Percentiles rank a stretch among this genome's conserved stretches.
Evolutionary conservation across 2,888 invertebrate species (phyloP).

Genomic region (Andrena haemorrhoa): DNA sequence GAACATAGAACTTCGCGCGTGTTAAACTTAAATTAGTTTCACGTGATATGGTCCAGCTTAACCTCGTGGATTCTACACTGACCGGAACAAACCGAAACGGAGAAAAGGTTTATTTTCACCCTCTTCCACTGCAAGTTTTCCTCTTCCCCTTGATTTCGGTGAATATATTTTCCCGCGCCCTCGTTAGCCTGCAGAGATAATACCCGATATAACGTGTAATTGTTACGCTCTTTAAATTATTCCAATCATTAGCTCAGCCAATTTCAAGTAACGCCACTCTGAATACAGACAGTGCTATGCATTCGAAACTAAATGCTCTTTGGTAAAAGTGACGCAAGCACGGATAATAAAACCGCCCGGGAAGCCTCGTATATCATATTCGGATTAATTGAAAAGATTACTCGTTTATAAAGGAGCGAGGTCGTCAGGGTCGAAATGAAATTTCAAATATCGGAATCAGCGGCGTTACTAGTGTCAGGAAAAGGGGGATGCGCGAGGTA

Average conservation of each 20-base stretch:
- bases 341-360: background rate
- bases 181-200: conserved; percentile 4
- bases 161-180: background rate
- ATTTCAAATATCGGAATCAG: background rate
- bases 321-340: background rate
- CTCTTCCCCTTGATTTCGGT: background rate
- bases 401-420: too few species aligned
- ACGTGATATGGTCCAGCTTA: conserved; percentile 45
- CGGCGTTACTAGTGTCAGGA: too few species aligned
- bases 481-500: too few species aligned
- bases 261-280: conserved; percentile 2
- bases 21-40: conserved; percentile 66
- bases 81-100: conserved; percentile 29
- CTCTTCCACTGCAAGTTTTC: conserved; percentile 19
- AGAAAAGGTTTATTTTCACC: background rate
- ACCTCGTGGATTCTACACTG: conserved; percentile 18
- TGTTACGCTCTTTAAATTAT: conserved; percentile 20
- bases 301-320: conserved; percentile 7
- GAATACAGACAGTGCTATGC: conserved; percentile 26
- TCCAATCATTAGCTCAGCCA: conserved; percentile 3
- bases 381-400: too few species aligned
- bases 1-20: conserved; percentile 32
- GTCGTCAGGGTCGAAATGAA: background rate
- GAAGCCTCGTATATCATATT: background rate
- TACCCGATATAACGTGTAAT: background rate